These are phyloP conservation scores for Orthosia incerta DNA, from an alignment of 2,888 invertebrate species.

Conservation along the genomic window DNA sequence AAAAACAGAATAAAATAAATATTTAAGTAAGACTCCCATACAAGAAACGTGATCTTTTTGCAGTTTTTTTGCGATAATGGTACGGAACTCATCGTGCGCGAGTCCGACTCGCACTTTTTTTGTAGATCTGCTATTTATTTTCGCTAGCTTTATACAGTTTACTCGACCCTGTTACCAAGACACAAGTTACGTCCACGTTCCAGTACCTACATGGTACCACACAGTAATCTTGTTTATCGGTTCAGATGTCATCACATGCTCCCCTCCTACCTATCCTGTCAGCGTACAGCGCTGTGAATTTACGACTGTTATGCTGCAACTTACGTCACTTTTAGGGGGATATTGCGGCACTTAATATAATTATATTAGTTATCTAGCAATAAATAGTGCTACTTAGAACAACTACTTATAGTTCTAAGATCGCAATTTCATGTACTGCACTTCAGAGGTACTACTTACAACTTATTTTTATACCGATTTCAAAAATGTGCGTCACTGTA, in stretches of 20 bases:
- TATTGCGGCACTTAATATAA: constrained; percentile 64
- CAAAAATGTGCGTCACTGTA: constrained; percentile 20
- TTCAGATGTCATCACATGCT: constrained; percentile 71
- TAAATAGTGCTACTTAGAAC: constrained; percentile 23
- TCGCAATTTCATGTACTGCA: constrained; percentile 26
- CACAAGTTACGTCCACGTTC: constrained; percentile 32
- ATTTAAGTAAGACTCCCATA: no score
- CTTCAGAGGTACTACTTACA: not conserved
- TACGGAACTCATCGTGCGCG: no score
- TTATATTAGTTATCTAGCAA: constrained; percentile 31
- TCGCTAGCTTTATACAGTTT: not conserved
- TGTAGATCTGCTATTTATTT: no score
- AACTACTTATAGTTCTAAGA: constrained; percentile 22
- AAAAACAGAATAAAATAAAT: no score
- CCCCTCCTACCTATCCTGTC: constrained; percentile 46
- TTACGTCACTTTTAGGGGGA: constrained; percentile 59
- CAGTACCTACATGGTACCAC: constrained; percentile 25
- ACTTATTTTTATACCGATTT: constrained; percentile 21
- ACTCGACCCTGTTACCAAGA: constrained; percentile 8
- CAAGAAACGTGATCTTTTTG: no score
- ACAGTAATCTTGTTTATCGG: constrained; percentile 75
- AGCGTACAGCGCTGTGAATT: constrained; percentile 67
- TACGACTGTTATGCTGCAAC: constrained; percentile 71
- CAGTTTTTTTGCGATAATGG: no score
- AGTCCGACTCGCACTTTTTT: no score